These are phyloP conservation scores for Cercocebus atys DNA, from an alignment of 2,113 vertebrate species.

Conservation along the genomic window DNA sequence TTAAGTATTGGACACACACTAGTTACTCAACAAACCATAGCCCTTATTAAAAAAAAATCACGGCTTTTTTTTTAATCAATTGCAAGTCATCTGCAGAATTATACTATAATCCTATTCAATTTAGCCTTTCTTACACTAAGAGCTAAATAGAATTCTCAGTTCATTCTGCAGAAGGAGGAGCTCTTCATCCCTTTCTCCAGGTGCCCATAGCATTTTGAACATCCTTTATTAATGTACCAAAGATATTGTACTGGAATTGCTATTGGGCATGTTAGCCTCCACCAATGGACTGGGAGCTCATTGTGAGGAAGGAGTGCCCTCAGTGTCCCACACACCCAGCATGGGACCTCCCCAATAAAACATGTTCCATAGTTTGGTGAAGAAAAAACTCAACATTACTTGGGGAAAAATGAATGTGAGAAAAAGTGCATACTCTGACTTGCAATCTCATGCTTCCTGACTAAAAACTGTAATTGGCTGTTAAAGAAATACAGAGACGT, in stretches of 20 bases:
- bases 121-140: neutral
- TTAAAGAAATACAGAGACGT: neutral
- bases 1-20: neutral
- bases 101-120: neutral
- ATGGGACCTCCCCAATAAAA: neutral
- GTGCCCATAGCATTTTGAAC: neutral
- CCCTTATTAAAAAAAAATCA: neutral
- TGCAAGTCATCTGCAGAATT: constrained; percentile 33
- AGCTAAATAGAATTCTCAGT: constrained; percentile 4
- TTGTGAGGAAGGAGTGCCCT: neutral
- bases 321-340: too few species aligned
- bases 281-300: neutral
- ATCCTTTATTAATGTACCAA: neutral
- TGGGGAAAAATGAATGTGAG: neutral
- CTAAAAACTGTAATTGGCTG: neutral
- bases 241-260: neutral
- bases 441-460: neutral
- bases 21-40: constrained; percentile 28
- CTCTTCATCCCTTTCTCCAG: neutral
- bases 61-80: neutral
- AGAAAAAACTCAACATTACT: neutral
- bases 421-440: neutral
- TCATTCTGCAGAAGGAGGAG: neutral
- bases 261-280: neutral
- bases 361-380: neutral